These are phyloP conservation scores for Callyntrura guangdongensis DNA, from an alignment of 2,888 invertebrate genomes.

Conservation along the genomic window DNA sequence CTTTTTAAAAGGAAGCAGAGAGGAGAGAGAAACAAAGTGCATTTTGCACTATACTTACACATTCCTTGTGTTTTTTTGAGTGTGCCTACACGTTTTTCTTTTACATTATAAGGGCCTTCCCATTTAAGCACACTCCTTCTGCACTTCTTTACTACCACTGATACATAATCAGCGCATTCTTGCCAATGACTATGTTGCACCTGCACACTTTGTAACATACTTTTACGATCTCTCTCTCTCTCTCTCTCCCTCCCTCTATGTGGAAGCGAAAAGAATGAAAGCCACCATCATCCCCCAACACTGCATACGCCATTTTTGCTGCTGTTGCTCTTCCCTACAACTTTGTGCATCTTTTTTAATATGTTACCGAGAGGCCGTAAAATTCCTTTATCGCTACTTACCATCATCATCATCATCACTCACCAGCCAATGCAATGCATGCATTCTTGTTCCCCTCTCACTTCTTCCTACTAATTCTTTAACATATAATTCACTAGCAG, in stretches of 20 bases:
- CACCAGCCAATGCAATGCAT: not conserved
- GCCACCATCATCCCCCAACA: not conserved
- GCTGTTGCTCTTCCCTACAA: not conserved
- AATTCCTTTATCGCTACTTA: slow-evolving; percentile 47
- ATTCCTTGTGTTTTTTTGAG: not conserved
- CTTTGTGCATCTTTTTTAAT: slow-evolving; percentile 29
- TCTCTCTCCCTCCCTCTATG: not conserved
- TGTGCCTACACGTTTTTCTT: not conserved
- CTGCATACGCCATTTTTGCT: not conserved
- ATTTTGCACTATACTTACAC: slow-evolving; percentile 28
- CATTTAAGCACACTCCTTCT: not conserved
- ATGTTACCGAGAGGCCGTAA: slow-evolving; percentile 72
- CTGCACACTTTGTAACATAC: slow-evolving; percentile 46
- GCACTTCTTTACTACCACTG: not conserved
- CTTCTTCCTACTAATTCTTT: slow-evolving; percentile 38
- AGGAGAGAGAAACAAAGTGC: slow-evolving; percentile 8
- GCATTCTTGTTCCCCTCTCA: slow-evolving; percentile 33
- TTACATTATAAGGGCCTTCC: slow-evolving; percentile 16
- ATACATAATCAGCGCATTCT: not conserved
- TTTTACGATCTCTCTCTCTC: slow-evolving; percentile 19
- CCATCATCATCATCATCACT: slow-evolving; percentile 11
- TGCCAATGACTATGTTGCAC: slow-evolving; percentile 30
- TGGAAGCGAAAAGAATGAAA: slow-evolving; percentile 29
- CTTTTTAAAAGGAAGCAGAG: slow-evolving; percentile 5
- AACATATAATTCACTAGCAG: slow-evolving; percentile 26